These are phyloP conservation scores for Osmerus eperlanus DNA, from an alignment of 2,113 vertebrate genomes.

Conservation along the genomic window DNA sequence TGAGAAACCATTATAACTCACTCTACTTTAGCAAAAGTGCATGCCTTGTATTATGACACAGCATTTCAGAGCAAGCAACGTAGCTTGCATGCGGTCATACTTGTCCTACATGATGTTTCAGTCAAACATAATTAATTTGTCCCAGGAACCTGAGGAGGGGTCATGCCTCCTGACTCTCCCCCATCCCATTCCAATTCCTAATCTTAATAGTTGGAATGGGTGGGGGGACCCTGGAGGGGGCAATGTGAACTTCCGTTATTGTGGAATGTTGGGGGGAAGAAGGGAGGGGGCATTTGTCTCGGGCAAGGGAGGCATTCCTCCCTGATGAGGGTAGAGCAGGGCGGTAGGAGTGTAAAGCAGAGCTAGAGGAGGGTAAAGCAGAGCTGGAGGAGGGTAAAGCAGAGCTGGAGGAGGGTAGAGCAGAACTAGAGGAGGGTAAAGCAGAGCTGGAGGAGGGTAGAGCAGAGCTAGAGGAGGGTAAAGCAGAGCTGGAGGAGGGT, in stretches of 20 bases:
- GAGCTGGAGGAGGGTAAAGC: slow-evolving; percentile 31
- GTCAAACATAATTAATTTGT: slow-evolving; percentile 51
- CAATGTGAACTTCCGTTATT: slow-evolving; percentile 52
- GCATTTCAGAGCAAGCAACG: not conserved
- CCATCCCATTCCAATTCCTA: slow-evolving; percentile 43
- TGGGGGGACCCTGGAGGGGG: slow-evolving; percentile 47
- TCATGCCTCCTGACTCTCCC: slow-evolving; percentile 16
- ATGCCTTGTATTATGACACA: not conserved
- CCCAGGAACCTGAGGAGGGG: slow-evolving; percentile 44
- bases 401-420: slow-evolving; percentile 17
- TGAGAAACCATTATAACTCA: not conserved
- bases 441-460: slow-evolving; percentile 16
- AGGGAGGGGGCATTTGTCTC: slow-evolving; percentile 10
- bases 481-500: not conserved
- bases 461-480: not conserved
- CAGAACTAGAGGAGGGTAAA: not conserved
- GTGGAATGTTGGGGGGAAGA: slow-evolving; percentile 46
- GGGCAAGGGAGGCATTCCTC: slow-evolving; percentile 35
- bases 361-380: not conserved
- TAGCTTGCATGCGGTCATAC: slow-evolving; percentile 24
- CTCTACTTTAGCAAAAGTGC: not conserved
- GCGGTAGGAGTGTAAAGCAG: not conserved
- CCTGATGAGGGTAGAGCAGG: slow-evolving; percentile 20
- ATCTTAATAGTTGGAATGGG: slow-evolving; percentile 58
- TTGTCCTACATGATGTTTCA: slow-evolving; percentile 50